A percentile compares a stretch with the other conserved stretches of the same genome.
Evolutionary conservation across 1,140 invertebrate species (phyloP).

Genomic region (Listronotus oregonensis): DNA sequence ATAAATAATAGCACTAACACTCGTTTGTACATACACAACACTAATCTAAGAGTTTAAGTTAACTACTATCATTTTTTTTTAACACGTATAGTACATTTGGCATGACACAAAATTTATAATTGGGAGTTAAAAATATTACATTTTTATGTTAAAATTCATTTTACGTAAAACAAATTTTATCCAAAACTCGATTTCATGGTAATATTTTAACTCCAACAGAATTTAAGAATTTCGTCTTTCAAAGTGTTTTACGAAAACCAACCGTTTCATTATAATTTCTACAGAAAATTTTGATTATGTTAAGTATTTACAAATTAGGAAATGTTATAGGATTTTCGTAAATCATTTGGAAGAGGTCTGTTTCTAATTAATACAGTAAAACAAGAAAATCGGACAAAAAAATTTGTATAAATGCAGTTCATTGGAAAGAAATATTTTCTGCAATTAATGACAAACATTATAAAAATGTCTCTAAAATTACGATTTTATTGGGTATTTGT

Average conservation of each 20-base stretch:
- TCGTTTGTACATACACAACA: conserved; percentile 55
- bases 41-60: conserved; percentile 43
- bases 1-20: conserved; percentile 43
- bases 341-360: conserved; percentile 32
- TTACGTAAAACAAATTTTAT: too few relatives aligned
- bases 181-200: too few relatives aligned
- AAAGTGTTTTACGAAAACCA: background rate
- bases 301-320: conserved; percentile 22
- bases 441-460: too few relatives aligned
- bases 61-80: conserved; percentile 33
- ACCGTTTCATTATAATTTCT: background rate
- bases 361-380: too few relatives aligned
- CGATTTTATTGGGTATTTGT: too few relatives aligned
- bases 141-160: background rate
- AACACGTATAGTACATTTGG: conserved; percentile 56
- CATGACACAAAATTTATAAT: conserved; percentile 46
- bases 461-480: too few relatives aligned
- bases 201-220: too few relatives aligned
- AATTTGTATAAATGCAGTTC: too few relatives aligned
- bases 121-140: background rate
- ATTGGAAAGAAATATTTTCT: too few relatives aligned
- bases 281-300: conserved; percentile 41
- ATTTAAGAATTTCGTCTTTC: background rate
- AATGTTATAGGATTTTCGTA: background rate
- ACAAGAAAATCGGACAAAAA: too few relatives aligned